A percentile compares a stretch with the other conserved stretches of the same genome.
These are phyloP conservation scores for Pseudonaja textilis DNA, from an alignment of 2,113 vertebrate genomes.

Conservation along the genomic window DNA sequence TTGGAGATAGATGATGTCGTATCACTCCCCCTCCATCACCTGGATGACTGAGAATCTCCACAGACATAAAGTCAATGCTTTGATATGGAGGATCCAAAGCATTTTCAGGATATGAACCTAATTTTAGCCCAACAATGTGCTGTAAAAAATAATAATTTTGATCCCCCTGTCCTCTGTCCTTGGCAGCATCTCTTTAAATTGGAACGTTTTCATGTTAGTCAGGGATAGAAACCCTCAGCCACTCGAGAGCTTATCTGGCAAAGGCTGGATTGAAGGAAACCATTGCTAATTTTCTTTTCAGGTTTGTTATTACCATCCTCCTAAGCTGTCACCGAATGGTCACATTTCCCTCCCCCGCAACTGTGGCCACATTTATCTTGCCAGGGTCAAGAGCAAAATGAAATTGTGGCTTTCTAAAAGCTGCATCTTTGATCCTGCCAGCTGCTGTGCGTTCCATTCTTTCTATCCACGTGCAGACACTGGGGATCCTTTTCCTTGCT, in stretches of 20 bases:
- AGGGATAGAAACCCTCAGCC: neutral
- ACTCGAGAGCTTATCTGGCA: neutral
- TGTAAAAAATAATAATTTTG: neutral
- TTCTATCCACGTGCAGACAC: slow-evolving; percentile 10
- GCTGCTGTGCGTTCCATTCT: slow-evolving; percentile 15
- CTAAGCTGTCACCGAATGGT: neutral
- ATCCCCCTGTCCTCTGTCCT: neutral
- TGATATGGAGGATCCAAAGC: neutral
- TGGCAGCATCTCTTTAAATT: neutral
- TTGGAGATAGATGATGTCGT: too few species aligned
- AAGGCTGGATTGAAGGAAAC: neutral
- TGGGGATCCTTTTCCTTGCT: slow-evolving; percentile 25
- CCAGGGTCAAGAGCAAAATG: slow-evolving; percentile 29
- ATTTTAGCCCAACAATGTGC: neutral
- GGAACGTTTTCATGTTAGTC: slow-evolving; percentile 2
- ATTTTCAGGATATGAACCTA: neutral
- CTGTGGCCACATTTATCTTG: neutral
- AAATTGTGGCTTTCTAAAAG: slow-evolving; percentile 11
- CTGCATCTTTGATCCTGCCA: slow-evolving; percentile 20
- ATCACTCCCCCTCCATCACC: too few species aligned
- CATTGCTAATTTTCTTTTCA: neutral
- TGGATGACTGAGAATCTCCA: too few species aligned
- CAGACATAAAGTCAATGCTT: neutral
- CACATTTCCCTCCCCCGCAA: neutral
- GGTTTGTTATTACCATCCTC: neutral